Base-by-base conservation (phyloP, 2,113 vertebrate genomes). In the Glareola pratincola region DNA sequence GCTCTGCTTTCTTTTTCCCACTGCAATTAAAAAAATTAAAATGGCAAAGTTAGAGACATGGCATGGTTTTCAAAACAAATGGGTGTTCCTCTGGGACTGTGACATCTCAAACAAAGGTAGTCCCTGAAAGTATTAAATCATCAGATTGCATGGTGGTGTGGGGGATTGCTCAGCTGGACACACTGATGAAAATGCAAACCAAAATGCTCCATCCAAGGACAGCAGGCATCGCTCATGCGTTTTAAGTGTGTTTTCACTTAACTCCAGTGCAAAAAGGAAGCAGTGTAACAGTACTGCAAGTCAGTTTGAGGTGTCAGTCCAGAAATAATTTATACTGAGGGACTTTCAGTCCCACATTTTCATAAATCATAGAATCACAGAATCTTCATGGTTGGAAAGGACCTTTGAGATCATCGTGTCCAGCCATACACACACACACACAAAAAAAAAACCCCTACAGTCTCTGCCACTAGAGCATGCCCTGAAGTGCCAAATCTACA, bases 211-310 rank as follows among this genome's bases (percentile, higher is more conserved):
- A 16, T 76, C 41, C 37, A 57, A 48, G 85, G 53, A 39, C 78
- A 41, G 36, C 2, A 93, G 81, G 59, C 45, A 78, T 75, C 0
- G 0, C 50, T 85, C 0, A 0, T 53, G 45, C 34, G 36, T 76
- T 90, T 87, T 75, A 77, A 34, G 0, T 48, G 54, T n/a, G 36
- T 79, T 90, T 87, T 75, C 80, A 34, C 66, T 78, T 41, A 32
- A 41, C 47, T 75, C 27, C 45, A 34, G 5, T 23, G 50, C 51
- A 72, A 51, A 72, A 29, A 43, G 29, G 45, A 80, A 62, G 69
- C 30, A 29, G 10, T 30, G 32, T 53, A 85, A 76, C 63, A 37
- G 32, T 63, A 62, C 63, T 93, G 75, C 76, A 77, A 48, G 68
- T 67, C 64, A 80, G 24, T 53, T 24, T 41, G 79, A 73, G 41